Conservation (phyloP, 2,888 invertebrate species). For the Caenorhabditis macrosperma region DNA sequence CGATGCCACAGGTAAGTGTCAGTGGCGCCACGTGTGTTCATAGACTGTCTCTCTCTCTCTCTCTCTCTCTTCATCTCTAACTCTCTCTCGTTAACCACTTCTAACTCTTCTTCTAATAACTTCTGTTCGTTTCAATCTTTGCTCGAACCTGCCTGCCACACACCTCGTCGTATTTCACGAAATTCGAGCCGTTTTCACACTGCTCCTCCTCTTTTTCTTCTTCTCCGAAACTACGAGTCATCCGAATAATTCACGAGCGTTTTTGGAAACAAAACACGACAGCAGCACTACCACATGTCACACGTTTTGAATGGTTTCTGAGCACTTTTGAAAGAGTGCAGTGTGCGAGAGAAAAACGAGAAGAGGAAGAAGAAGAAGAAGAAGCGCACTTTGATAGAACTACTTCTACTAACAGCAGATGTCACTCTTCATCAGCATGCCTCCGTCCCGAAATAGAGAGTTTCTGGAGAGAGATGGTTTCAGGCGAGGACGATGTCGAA, state of each 20-base stretch:
- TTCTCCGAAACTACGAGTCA: neutral
- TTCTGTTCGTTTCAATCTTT: slow-evolving; percentile 27
- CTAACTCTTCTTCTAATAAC: slow-evolving; percentile 19
- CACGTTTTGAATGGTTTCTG: slow-evolving; percentile 44
- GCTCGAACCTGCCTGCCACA: slow-evolving; percentile 38
- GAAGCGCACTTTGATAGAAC: neutral
- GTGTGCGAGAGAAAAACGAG: slow-evolving; percentile 16
- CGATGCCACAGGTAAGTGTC: slow-evolving; percentile 56
- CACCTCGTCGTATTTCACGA: slow-evolving; percentile 37
- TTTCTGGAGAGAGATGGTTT: slow-evolving; percentile 6
- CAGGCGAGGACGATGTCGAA: slow-evolving; percentile 65
- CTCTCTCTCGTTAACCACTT: slow-evolving; percentile 8
- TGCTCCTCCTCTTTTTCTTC: neutral
- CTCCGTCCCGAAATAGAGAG: neutral
- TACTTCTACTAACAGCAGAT: slow-evolving; percentile 3
- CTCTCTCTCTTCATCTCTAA: slow-evolving; percentile 9
- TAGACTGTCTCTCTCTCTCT: slow-evolving; percentile 31
- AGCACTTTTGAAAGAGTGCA: slow-evolving; percentile 20
- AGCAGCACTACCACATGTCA: slow-evolving; percentile 5
- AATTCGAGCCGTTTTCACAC: slow-evolving; percentile 40
- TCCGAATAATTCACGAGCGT: slow-evolving; percentile 40
- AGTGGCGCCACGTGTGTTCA: slow-evolving; percentile 12
- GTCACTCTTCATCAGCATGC: slow-evolving; percentile 6
- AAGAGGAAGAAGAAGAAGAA: neutral
- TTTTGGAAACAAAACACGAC: slow-evolving; percentile 16